Base-by-base conservation (phyloP, 1,140 invertebrate genomes). In the Lordiphosa clarofinis region DNA sequence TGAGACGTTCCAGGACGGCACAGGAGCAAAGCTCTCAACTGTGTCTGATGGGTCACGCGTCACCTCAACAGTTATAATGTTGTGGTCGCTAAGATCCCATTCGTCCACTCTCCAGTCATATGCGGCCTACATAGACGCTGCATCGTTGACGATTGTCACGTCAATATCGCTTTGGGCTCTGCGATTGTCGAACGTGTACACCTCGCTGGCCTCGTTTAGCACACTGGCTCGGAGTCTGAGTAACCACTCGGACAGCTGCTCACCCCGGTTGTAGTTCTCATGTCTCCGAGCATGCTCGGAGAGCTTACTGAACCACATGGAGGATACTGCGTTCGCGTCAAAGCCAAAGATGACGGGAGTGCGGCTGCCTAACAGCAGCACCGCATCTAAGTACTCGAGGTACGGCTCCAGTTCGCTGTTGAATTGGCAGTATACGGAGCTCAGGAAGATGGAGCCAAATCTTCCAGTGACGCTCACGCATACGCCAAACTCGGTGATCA, bases 81-180 rank as follows among this genome's bases (percentile, higher is more conserved):
- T 67, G 33, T 62, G 37, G 7, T 49, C 54, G 38, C 59, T 65
- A 4, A 54, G 21, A 7, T 56, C 47, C 54, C 56, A 59, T 21
- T 68, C 48, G 9, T 13, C 13, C 43, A 68, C 59, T 43, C 35
- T 58, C 60, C 60, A 64, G 11, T 52, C 60, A 19, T 63, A 63
- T 39, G 49, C 10, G n/a, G 57, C 24, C 49, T 36, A 48, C 19
- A 21, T 19, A 44, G 19, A 44, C n/a, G 37, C n/a, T 28, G 24
- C 24, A 1, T 28, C 24, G 24, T 28, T 28, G 24, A 7, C 24
- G 24, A 28, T 28, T 6, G 24, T 28, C 5, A 28, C 24, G 24
- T 28, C 24, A 6, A 28, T 28, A 28, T 28, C 24, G 24, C 24
- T 28, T 5, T 28, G 24, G 1, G 6, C 4, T 28, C 24, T 28